Evolutionary conservation across 2,113 vertebrate species (phyloP), one percentile per base, ranked within the genome.

Genomic region (Circaetus gallicus): DNA sequence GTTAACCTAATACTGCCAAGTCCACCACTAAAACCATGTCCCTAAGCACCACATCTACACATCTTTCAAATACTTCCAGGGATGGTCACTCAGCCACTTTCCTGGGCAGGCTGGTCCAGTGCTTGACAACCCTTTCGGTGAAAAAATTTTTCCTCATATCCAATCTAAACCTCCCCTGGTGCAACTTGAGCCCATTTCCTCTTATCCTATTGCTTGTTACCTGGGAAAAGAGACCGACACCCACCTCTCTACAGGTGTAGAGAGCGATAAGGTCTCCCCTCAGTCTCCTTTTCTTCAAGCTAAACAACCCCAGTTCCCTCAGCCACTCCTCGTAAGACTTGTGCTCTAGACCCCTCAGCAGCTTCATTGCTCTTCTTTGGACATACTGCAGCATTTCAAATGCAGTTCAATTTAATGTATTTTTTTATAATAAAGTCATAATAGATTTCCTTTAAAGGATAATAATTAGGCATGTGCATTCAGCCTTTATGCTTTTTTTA

Each of bases 291-390:
- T 58, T 42, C 24, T 86, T 9, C 16, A 29, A 16, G 4, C 61
- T 58, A 16, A 67, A 29, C 15, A 49, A 29, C 4, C 26, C 18
- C 42, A 29, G 22, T 29, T 66, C 18, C 9, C 4, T 65, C 14
- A 34, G 42, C 29, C 0, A 0, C 9, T 52, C 9, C 50, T 28
- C 2, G 3, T 52, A 52, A 52, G 50, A 52, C 50, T 52, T 65
- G 16, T 63, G 0, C 24, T 56, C 22, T 7, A 34, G 22, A 18
- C 18, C 17, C 50, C 28, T 76, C 40, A 55, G 10, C 17, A 47
- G 21, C 34, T 62, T 52, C 5, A 0, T 43, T 25, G 12, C 16
- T 10, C 5, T 12, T 47, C n/a, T 55, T 34, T 66, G 34, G 28
- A 47, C 13, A 28, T 6, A 9, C 28, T 53, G 9, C 21, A 32